Percentiles rank a stretch among this genome's conserved stretches.
These are phyloP conservation scores for Muricea muricata DNA, from an alignment of 92 coral and sea anemone genomes.

Conservation along the genomic window DNA sequence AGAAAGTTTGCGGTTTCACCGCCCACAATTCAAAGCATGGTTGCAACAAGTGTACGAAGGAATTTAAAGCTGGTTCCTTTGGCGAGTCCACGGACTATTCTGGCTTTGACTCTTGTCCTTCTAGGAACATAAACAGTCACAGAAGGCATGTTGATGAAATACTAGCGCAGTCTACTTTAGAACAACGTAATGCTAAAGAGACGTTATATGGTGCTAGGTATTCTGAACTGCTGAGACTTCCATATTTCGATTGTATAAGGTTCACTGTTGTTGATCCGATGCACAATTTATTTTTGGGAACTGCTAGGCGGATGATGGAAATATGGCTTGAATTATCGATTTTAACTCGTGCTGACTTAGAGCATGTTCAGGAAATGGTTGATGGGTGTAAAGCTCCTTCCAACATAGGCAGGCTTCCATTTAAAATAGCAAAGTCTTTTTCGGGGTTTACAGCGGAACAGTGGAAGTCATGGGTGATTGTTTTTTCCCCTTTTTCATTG, in stretches of 20 bases:
- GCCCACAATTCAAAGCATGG: not conserved
- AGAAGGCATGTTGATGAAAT: not conserved
- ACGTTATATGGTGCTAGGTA: not conserved
- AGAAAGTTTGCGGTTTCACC: not conserved
- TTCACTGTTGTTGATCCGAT: not conserved
- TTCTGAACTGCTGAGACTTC: not conserved
- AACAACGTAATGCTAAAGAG: not conserved
- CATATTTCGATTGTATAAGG: not conserved
- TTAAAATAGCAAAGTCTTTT: slow-evolving; percentile 54
- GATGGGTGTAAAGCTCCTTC: slow-evolving; percentile 60
- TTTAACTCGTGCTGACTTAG: slow-evolving; percentile 41
- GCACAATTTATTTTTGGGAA: slow-evolving; percentile 4
- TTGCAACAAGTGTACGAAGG: not conserved
- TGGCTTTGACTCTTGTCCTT: not conserved
- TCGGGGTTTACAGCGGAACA: slow-evolving; percentile 74
- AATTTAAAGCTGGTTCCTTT: not conserved
- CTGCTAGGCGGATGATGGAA: slow-evolving; percentile 49
- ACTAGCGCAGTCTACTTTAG: not conserved
- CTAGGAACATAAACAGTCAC: not conserved
- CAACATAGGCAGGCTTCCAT: slow-evolving; percentile 61
- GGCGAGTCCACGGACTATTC: not conserved
- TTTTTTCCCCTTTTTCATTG: slow-evolving; percentile 65
- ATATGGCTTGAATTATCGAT: slow-evolving; percentile 50
- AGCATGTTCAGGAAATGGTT: slow-evolving; percentile 54
- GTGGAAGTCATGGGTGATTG: slow-evolving; percentile 64